A percentile compares a stretch with the other conserved stretches of the same genome.
phyloP scores from a whole-genome alignment of 2,888 invertebrate genomes.

The Pseudeuparius sepicola region DNA sequence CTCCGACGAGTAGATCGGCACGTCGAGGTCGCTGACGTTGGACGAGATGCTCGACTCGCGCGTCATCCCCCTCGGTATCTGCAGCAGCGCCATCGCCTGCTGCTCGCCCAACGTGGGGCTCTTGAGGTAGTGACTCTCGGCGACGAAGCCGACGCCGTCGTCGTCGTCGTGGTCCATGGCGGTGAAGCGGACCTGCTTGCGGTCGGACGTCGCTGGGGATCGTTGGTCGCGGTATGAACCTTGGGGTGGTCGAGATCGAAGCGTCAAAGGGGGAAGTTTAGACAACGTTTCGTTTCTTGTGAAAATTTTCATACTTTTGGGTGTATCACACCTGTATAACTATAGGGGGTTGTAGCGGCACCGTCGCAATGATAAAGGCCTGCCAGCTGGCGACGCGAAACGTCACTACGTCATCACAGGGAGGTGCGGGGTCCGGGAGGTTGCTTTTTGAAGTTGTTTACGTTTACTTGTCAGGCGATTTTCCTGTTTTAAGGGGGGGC shows the following conservation, averaged over 20 bases:
- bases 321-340: slow-evolving; percentile 30
- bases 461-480: no score
- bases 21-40: slow-evolving; percentile 46
- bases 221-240: no score
- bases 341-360: no score
- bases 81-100: slow-evolving; percentile 37
- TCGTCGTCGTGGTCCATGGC: slow-evolving; percentile 36
- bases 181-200: slow-evolving; percentile 19
- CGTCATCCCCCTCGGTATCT: slow-evolving; percentile 36
- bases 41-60: slow-evolving; percentile 45
- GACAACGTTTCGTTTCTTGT: slow-evolving; percentile 3
- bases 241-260: no score
- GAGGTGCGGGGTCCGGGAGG: no score
- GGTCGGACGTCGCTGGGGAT: no score
- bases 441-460: no score
- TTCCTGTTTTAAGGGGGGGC: no score
- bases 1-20: slow-evolving; percentile 44
- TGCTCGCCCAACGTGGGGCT: slow-evolving; percentile 37
- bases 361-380: no score
- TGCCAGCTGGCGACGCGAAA: no score
- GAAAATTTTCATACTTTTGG: slow-evolving; percentile 12
- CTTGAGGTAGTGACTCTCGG: slow-evolving; percentile 46
- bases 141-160: slow-evolving; percentile 45
- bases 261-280: no score
- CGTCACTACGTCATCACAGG: no score